Base-by-base conservation (phyloP, 2,888 invertebrate genomes). In the Tenthredo distinguenda region DNA sequence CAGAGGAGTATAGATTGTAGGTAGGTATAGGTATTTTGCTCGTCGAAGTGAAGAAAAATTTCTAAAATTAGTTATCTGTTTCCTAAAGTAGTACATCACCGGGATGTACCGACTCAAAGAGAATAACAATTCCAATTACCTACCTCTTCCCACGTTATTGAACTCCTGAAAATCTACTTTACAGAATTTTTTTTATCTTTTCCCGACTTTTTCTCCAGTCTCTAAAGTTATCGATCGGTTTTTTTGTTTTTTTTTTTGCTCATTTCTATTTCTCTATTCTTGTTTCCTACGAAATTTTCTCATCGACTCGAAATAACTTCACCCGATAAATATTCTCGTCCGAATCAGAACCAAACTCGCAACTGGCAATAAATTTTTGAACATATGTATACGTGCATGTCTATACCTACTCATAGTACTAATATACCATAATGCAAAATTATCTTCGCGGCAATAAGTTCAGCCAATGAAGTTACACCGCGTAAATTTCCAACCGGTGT, bases 11-110 rank as follows among this genome's bases (percentile, higher is more conserved):
- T 31, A 55, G 40, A 47, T 15, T n/a, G 6, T 6, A 18, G 50
- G 18, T 50, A 18, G 15, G 47, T 47, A 47, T 47, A 50, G 5
- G 18, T 15, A 7, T 18, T 15, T 71, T n/a, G 18, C 34, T 74
- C 15, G 3, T 47, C 47, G 9, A 12, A 43, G n/a, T 43, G 15
- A 74, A 43, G 10, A 26, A 26, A 26, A 71, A 43, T 72, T 9
- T 72, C 40, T 72, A 10, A 40, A 76, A 76, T 76, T 76, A 76
- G 47, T 47, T 47, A 76, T 47, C 43, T 71, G n/a, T 71, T 71
- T 71, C 6, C 1, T 7, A 34, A 26, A 31, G n/a, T 21, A 58
- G 3, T 9, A 9, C n/a, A 1, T 21, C 2, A 58, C 21, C 2
- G 18, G 5, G 0, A 58, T 2, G 9, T n/a, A n/a, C 7, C 0